These are phyloP conservation scores for Amorpha juglandis DNA, from an alignment of 2,888 invertebrate species.

Conservation along the genomic window DNA sequence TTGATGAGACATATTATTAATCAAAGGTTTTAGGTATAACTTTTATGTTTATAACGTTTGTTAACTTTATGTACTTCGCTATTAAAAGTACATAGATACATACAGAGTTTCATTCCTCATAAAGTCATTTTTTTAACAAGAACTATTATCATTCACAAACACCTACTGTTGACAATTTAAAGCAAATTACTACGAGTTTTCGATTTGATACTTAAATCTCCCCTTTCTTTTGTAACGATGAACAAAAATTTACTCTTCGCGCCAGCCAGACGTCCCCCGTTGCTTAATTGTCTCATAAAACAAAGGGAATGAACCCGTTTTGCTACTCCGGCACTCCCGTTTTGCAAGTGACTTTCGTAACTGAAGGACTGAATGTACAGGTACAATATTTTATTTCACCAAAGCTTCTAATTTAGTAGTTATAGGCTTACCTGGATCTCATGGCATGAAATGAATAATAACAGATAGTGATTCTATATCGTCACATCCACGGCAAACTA, in stretches of 20 bases:
- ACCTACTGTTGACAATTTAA: constrained; percentile 40
- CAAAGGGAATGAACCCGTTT: constrained; percentile 68
- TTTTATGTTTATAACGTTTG: too few relatives aligned
- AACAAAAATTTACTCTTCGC: constrained; percentile 64
- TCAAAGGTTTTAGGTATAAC: too few relatives aligned
- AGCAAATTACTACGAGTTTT: constrained; percentile 64
- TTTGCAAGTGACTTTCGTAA: constrained; percentile 51
- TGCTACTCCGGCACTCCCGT: constrained; percentile 54
- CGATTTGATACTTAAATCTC: constrained; percentile 69
- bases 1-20: too few relatives aligned
- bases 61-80: too few relatives aligned
- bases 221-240: constrained; percentile 61
- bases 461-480: too few relatives aligned
- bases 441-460: too few relatives aligned
- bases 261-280: constrained; percentile 57
- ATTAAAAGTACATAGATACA: too few relatives aligned
- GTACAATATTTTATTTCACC: constrained; percentile 39
- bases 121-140: background rate
- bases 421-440: too few relatives aligned
- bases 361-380: constrained; percentile 45
- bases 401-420: constrained; percentile 23
- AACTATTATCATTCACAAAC: constrained; percentile 23
- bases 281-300: constrained; percentile 74
- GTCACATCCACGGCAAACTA: too few relatives aligned
- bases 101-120: too few relatives aligned